Evolutionary conservation across 2,113 vertebrate genomes (phyloP), one percentile per base, ranked within the genome.

Genomic region (Abramis brama): DNA sequence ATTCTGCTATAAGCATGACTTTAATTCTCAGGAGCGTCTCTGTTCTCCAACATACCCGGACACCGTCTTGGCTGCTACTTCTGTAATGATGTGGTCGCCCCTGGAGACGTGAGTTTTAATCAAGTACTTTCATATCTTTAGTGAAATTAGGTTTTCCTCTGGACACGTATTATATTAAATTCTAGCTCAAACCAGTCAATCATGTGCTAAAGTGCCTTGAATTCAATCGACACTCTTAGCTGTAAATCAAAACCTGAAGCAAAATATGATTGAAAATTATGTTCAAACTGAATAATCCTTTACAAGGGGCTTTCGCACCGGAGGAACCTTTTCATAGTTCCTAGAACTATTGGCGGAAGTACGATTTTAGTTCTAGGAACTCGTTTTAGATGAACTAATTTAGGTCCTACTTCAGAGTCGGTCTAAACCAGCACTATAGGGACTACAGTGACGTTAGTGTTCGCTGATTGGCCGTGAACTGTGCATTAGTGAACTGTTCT

Each of bases 1-100:
- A 25, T 25, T 57, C 52, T 59, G 8, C 27, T 33, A 0, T 73
- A 43, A 83, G 13, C 33, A 8, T 73, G 11, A 9, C n/a, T 21
- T 30, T 70, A 0, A 21, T 81, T 91, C 85, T 89, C 95, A 75
- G 96, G 95, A 62, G 94, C 97, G 0, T 99, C 98, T 0, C 96
- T 99, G 23, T 99, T 99, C 93, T 97, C 97, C 87, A 99, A 99
- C 91, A 99, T 99, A 89, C 98, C 98, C 1, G 98, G 98, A 13
- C 97, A 97, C 89, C 97, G 97, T 89, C 95, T 99, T 23, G 98
- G 98, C 89, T 99, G 98, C 91, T 99, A 99, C 90, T 99, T 99
- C 94, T 99, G 98, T 94, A 99, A 99, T 39, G 98, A 99, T 43
- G 98, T 99, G 5, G 98, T 99, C 85, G 98, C 98, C 59, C 98